A percentile compares a stretch with the other conserved stretches of the same genome.
phyloP scores from a whole-genome alignment of 2,113 vertebrate species.

The Typhlomys cinereus region DNA sequence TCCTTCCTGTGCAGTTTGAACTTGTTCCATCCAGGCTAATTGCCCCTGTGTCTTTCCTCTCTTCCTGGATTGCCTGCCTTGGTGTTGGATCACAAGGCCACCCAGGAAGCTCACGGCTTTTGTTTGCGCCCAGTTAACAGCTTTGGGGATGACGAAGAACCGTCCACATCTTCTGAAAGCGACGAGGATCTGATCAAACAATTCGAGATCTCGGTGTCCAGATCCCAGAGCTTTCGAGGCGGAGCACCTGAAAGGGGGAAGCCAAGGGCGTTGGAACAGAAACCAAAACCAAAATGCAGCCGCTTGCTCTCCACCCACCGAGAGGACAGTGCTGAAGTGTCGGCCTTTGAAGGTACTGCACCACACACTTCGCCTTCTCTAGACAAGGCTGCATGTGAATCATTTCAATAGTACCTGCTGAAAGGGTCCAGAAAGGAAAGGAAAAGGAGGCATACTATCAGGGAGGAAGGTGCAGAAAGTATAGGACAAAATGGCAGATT shows the following conservation, averaged over 20 bases:
- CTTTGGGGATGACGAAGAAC: slow-evolving; percentile 84
- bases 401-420: neutral
- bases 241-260: slow-evolving; percentile 70
- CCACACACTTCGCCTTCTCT: neutral
- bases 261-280: slow-evolving; percentile 68
- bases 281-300: slow-evolving; percentile 83
- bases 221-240: slow-evolving; percentile 86
- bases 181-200: slow-evolving; percentile 89
- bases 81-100: neutral
- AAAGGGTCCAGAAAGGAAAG: neutral
- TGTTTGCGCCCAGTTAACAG: slow-evolving; percentile 85
- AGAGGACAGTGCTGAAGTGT: slow-evolving; percentile 85
- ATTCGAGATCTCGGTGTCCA: slow-evolving; percentile 90
- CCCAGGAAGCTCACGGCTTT: neutral
- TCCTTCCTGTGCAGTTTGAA: neutral
- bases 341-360: slow-evolving; percentile 87
- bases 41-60: neutral
- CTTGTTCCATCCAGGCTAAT: neutral
- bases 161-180: slow-evolving; percentile 87
- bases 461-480: neutral
- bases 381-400: neutral
- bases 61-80: neutral
- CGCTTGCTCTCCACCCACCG: slow-evolving; percentile 81
- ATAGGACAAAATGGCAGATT: neutral
- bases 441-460: neutral